Conservation (phyloP, 2,888 invertebrate species). For the Seira sanloemensis region DNA sequence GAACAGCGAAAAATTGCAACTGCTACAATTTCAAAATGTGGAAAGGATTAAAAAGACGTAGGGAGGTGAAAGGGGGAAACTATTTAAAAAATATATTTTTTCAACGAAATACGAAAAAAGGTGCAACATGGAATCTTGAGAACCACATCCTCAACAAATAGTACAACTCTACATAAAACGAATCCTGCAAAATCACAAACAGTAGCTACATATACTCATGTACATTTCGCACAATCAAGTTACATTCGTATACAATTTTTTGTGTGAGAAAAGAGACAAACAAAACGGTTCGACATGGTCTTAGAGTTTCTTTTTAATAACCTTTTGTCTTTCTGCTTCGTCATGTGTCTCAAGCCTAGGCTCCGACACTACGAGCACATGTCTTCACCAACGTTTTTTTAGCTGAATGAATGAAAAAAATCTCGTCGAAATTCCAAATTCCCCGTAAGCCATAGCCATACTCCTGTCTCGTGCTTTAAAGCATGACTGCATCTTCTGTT, state of each 20-base stretch:
- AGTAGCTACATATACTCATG: too few relatives aligned
- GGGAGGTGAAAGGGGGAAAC: background rate
- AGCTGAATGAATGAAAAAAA: constrained; percentile 8
- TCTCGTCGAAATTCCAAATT: background rate
- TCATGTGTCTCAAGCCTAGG: background rate
- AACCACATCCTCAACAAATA: too few relatives aligned
- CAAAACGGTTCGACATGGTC: background rate
- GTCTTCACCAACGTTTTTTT: background rate
- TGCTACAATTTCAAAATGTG: constrained; percentile 23
- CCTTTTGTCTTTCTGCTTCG: constrained; percentile 1
- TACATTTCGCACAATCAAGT: too few relatives aligned
- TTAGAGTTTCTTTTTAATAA: background rate
- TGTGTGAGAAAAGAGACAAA: background rate
- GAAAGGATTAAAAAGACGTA: constrained; percentile 16
- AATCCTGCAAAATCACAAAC: background rate
- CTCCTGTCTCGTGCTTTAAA: background rate
- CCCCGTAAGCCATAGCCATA: background rate
- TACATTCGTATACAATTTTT: too few relatives aligned
- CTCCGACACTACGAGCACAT: too few relatives aligned
- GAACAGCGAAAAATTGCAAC: constrained; percentile 44
- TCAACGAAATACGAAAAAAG: background rate
- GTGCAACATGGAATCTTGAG: background rate
- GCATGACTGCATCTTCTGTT: background rate
- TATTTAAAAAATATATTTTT: background rate
- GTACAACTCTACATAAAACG: too few relatives aligned